These are phyloP conservation scores for Drosophila guanche DNA, from an alignment of 1,140 invertebrate species.

Conservation along the genomic window DNA sequence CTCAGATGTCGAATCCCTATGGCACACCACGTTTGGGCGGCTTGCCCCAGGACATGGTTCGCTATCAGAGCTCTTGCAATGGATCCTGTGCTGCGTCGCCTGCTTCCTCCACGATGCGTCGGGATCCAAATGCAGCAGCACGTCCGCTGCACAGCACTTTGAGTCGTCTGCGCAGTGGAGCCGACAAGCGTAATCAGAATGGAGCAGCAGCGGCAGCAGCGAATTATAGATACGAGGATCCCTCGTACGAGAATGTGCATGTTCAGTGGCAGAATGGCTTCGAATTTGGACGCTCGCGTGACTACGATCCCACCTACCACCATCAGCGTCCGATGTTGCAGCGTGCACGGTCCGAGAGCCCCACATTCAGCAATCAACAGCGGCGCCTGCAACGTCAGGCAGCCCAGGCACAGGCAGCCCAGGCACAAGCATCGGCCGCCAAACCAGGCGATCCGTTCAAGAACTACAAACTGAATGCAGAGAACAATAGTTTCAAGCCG, in stretches of 20 bases:
- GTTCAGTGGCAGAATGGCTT: conserved; percentile 83
- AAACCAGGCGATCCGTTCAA: conserved; percentile 71
- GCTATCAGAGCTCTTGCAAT: conserved; percentile 62
- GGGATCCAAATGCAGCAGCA: conserved; percentile 35
- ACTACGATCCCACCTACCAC: conserved; percentile 61
- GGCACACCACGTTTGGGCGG: conserved; percentile 71
- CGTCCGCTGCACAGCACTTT: conserved; percentile 76
- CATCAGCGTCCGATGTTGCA: conserved; percentile 67
- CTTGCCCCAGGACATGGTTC: conserved; percentile 76
- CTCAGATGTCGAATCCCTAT: conserved; percentile 76
- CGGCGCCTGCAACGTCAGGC: conserved; percentile 65
- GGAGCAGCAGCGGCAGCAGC: conserved; percentile 37
- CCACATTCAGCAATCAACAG: conserved; percentile 77
- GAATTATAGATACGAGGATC: conserved; percentile 73
- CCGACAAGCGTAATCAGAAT: conserved; percentile 38
- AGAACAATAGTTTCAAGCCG: conserved; percentile 81
- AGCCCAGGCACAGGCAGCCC: conserved; percentile 42
- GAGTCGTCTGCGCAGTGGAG: conserved; percentile 58
- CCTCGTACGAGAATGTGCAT: conserved; percentile 81
- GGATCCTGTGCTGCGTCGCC: conserved; percentile 28
- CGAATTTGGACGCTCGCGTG: conserved; percentile 77
- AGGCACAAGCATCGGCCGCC: conserved; percentile 12
- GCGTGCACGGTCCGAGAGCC: conserved; percentile 77
- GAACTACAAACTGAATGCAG: conserved; percentile 75
- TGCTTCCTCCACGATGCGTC: conserved; percentile 32